These are phyloP conservation scores for Petrocephalus zakoni DNA, from an alignment of 2,113 vertebrate genomes.

Conservation along the genomic window DNA sequence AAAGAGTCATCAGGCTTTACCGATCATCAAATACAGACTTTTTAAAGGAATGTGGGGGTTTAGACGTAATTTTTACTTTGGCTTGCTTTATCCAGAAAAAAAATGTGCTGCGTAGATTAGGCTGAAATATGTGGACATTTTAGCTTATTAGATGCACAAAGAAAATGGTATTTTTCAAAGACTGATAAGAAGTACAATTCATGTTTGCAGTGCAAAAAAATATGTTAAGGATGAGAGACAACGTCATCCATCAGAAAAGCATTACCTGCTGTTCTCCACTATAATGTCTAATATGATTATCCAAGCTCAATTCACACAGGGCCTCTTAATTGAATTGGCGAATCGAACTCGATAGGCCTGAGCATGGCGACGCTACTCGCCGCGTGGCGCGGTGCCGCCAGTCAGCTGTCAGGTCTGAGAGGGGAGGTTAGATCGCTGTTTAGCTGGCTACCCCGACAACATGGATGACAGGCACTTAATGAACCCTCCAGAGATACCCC, in stretches of 20 bases:
- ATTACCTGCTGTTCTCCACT: background rate
- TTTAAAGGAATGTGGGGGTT: background rate
- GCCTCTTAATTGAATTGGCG: background rate
- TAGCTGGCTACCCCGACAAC: background rate
- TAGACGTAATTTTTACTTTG: background rate
- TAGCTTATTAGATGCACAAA: background rate
- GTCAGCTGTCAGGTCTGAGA: too few species aligned
- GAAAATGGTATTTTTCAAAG: background rate
- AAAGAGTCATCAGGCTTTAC: background rate
- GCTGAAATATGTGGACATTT: background rate
- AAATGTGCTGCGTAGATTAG: background rate
- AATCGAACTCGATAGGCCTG: background rate
- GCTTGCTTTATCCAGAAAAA: background rate
- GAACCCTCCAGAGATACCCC: slow-evolving; percentile 13
- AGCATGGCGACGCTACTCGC: too few species aligned
- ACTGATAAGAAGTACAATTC: background rate
- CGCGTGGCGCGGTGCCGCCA: background rate
- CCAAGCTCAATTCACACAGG: background rate
- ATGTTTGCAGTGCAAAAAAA: background rate
- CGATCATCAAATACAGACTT: background rate
- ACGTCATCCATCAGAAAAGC: background rate
- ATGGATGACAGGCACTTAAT: background rate
- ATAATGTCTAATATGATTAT: background rate
- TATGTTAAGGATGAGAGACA: background rate
- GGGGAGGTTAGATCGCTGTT: background rate